A percentile compares a stretch with the other conserved stretches of the same genome.
Conservation (phyloP, 2,797 vertebrate genomes). For the Pygocentrus nattereri region DNA sequence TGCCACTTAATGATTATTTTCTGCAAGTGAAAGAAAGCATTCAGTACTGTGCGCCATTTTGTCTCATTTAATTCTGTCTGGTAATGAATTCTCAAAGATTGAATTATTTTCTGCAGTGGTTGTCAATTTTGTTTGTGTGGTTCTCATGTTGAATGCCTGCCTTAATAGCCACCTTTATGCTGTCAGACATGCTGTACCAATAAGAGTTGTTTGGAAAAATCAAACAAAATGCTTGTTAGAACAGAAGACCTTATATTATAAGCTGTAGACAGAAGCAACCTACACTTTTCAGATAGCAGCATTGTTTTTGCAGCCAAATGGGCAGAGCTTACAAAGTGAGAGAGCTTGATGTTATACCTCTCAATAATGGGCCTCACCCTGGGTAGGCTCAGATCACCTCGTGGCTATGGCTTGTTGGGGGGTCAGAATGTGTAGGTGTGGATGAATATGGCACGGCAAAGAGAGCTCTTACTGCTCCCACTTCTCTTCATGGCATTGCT, state of each 20-base stretch:
- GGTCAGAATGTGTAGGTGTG: background rate
- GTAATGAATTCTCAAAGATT: conserved; percentile 24
- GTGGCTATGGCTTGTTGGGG: background rate
- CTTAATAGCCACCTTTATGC: background rate
- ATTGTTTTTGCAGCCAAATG: background rate
- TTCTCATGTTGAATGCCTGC: background rate
- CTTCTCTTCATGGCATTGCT: conserved; percentile 1
- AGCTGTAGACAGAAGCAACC: background rate
- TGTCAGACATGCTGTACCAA: conserved; percentile 5
- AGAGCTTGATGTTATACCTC: background rate
- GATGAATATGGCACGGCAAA: background rate
- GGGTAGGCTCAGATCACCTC: background rate
- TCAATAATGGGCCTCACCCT: background rate
- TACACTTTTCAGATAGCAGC: background rate
- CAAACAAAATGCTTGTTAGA: conserved; percentile 5
- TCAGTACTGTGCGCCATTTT: background rate
- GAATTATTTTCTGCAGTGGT: conserved; percentile 6
- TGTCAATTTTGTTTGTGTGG: conserved; percentile 13
- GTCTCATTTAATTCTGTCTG: conserved; percentile 2
- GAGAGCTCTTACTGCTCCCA: conserved; percentile 5
- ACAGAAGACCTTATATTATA: background rate
- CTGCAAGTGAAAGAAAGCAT: background rate
- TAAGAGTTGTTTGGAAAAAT: background rate
- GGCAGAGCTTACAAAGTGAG: background rate
- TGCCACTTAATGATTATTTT: conserved; percentile 21